Base-by-base conservation (phyloP, 2,797 vertebrate species). In the Gymnopithys bicolor region DNA sequence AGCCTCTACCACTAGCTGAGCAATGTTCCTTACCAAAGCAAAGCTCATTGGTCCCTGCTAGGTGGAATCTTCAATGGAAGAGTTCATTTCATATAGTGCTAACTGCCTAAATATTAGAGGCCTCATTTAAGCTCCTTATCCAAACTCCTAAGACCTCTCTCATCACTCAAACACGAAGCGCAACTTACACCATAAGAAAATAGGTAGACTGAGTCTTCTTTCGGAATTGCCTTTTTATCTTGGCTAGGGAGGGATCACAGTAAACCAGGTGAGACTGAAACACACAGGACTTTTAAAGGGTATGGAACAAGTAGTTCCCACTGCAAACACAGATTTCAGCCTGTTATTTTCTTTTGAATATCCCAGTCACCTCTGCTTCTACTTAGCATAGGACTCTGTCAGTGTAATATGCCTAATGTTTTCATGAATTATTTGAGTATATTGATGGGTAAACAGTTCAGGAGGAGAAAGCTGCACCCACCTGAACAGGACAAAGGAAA, bases 391-490 rank as follows among this genome's bases (percentile, higher is more conserved):
- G 7, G 8, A 62, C 41, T 43, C 70, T 41, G n/a, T 51, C 74
- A 87, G 87, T 43, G 58, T 60, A 64, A 74, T 74, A 93, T 87
- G 18, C 53, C 37, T 87, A 19, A 74, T 52, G 32, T 70, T 90
- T 89, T 79, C 77, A 56, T 79, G 55, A 91, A n/a, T 37, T 37
- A 7, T 4, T 60, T 73, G 8, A 4, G 24, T 35, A 5, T 53
- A 25, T 43, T 37, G 6, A 48, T 89, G 55, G 16, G n/a, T 33
- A 79, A 88, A 94, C 35, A 25, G 15, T 18, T 79, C 63, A 71
- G 53, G 39, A 84, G 58, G 25, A 71, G 21, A 30, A 24, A 43
- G 2, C 41, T 51, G 32, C 56, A 41, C 30, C 13, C 49, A 79
- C 28, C 46, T 80, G 52, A 71, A 64, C 24, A 58, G 9, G 62